phyloP scores from a whole-genome alignment of 2,113 vertebrate species.

The Prunella himalayana region DNA sequence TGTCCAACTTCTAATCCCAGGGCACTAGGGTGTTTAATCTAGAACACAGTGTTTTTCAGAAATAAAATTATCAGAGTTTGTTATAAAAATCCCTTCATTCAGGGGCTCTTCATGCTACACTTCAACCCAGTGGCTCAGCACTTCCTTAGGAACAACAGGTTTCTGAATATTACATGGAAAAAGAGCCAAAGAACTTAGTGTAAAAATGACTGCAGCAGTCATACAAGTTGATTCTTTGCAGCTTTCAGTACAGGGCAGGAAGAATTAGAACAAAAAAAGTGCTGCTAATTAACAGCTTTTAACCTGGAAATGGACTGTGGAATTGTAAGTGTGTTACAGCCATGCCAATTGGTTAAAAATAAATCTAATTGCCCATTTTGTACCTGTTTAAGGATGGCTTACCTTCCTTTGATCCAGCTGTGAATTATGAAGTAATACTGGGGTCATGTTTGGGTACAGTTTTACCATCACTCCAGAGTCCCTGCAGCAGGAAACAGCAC shows the following conservation, averaged over 20 bases:
- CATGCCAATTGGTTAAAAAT: neutral
- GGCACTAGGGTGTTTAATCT: slow-evolving; percentile 93
- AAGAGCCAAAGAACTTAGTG: neutral
- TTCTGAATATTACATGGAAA: neutral
- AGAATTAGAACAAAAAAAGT: neutral
- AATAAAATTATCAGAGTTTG: neutral
- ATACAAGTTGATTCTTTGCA: neutral
- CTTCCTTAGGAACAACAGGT: neutral
- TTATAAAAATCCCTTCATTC: neutral
- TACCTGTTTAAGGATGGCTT: neutral
- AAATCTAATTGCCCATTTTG: neutral
- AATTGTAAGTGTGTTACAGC: neutral
- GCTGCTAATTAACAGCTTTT: neutral
- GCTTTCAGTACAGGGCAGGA: neutral
- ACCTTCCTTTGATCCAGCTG: slow-evolving; percentile 97
- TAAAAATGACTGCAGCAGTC: neutral
- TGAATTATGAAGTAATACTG: slow-evolving; percentile 93
- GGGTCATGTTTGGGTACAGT: slow-evolving; percentile 94
- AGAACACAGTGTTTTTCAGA: slow-evolving; percentile 26
- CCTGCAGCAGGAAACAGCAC: slow-evolving; percentile 63
- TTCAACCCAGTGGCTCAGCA: neutral
- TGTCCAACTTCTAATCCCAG: slow-evolving; percentile 94
- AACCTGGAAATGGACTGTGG: neutral
- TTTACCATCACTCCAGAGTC: slow-evolving; percentile 97
- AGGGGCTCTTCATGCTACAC: neutral